A percentile compares a stretch with the other conserved stretches of the same genome.
Conservation (phyloP, 1,140 invertebrate species). For the Drosophila pseudoobscura region DNA sequence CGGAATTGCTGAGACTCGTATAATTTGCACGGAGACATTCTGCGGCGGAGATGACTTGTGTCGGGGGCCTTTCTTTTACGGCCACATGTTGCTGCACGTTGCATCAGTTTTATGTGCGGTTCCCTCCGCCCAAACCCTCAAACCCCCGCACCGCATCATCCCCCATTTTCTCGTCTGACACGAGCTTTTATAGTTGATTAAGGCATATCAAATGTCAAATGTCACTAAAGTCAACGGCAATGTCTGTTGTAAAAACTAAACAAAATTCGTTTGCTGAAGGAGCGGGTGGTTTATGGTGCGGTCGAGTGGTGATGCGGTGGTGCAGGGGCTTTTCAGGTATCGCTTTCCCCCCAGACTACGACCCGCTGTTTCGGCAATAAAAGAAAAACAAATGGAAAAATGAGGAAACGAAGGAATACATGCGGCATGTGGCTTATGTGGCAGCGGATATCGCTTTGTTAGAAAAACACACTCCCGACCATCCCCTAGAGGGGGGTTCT, state of each 20-base stretch:
- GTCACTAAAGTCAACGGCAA: conserved; percentile 70
- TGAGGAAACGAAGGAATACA: conserved; percentile 29
- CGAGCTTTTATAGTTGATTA: conserved; percentile 80
- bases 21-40: no score
- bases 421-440: conserved; percentile 28
- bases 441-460: conserved; percentile 41
- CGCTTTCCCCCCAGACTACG: background rate
- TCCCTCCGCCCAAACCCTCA: background rate
- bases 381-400: conserved; percentile 39
- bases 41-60: no score
- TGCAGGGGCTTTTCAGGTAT: conserved; percentile 3
- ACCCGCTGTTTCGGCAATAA: conserved; percentile 29
- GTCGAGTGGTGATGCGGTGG: conserved; percentile 18
- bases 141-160: background rate
- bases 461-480: conserved; percentile 2
- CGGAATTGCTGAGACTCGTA: no score
- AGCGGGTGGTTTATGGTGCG: background rate
- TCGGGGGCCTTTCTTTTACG: conserved; percentile 48
- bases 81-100: conserved; percentile 75
- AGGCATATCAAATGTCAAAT: conserved; percentile 82
- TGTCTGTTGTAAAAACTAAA: conserved; percentile 76
- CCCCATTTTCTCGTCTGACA: conserved; percentile 2
- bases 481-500: background rate
- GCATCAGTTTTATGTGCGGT: conserved; percentile 62
- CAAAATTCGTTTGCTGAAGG: conserved; percentile 36